Percentiles rank a stretch among this genome's conserved stretches.
Conservation (phyloP, 2,888 invertebrate species). For the Phengaris alcon region DNA sequence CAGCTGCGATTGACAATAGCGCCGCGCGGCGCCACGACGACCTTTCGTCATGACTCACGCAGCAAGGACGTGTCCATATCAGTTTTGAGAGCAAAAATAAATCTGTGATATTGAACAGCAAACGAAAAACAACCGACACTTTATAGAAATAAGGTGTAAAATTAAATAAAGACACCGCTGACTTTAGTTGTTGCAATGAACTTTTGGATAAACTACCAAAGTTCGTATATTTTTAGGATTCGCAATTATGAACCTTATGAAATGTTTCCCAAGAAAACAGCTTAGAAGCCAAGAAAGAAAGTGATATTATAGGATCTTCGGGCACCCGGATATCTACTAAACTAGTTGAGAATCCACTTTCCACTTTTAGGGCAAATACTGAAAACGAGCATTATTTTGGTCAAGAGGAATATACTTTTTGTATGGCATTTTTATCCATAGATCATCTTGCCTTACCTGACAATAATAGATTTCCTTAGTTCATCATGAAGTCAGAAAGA, state of each 20-base stretch:
- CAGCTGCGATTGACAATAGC: background rate
- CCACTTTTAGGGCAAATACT: background rate
- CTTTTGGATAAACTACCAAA: background rate
- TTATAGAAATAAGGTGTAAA: background rate
- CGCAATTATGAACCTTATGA: background rate
- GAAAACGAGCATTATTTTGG: background rate
- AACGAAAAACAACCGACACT: background rate
- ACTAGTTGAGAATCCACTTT: background rate
- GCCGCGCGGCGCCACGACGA: slow-evolving; percentile 2
- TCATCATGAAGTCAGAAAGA: background rate
- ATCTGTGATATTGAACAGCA: background rate
- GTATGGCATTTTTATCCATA: background rate
- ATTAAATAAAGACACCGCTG: too few species aligned
- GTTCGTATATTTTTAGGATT: background rate
- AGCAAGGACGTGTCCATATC: slow-evolving; percentile 28
- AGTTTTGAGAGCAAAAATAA: slow-evolving; percentile 19
- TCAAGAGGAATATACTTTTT: too few species aligned
- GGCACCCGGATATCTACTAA: background rate
- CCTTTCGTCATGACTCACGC: slow-evolving; percentile 28
- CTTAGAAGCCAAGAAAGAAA: background rate
- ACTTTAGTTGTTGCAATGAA: background rate
- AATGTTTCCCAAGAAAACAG: background rate
- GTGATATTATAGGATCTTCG: background rate
- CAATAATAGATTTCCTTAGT: background rate
- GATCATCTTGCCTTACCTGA: background rate